Evolutionary conservation across 1,140 invertebrate species (phyloP).

Genomic region (Zaprionus davidi): DNA sequence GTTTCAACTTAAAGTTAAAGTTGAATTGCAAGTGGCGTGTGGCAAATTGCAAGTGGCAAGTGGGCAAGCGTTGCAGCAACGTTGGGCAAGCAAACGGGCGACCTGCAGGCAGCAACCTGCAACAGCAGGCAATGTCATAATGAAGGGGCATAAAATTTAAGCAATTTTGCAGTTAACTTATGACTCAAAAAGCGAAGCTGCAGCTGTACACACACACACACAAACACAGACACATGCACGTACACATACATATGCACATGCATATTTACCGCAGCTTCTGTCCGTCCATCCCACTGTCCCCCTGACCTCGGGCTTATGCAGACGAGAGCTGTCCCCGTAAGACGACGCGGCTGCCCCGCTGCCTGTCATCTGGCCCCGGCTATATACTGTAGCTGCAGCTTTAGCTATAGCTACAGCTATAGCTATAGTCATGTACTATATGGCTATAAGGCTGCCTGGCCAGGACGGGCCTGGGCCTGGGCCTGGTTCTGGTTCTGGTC

Average conservation of each 20-base stretch:
- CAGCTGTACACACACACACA: slow-evolving; percentile 5
- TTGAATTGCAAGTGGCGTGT: slow-evolving; percentile 8
- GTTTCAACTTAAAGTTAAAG: slow-evolving; percentile 16
- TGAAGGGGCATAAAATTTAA: slow-evolving; percentile 38
- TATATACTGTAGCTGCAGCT: not conserved
- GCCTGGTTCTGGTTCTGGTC: slow-evolving; percentile 3
- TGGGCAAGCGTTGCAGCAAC: not conserved
- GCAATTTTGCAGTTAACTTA: slow-evolving; percentile 58
- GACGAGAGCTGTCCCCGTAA: slow-evolving; percentile 18
- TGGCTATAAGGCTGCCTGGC: not conserved
- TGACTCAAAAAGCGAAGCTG: slow-evolving; percentile 26
- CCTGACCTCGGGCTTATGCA: slow-evolving; percentile 44
- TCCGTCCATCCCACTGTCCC: slow-evolving; percentile 18
- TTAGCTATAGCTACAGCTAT: not conserved
- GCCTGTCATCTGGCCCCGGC: not conserved
- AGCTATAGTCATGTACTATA: not conserved
- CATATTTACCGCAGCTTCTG: slow-evolving; percentile 47
- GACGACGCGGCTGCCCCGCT: not conserved
- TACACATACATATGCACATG: slow-evolving; percentile 29
- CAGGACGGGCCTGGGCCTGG: not conserved
- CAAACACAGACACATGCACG: slow-evolving; percentile 27
- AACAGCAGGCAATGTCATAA: slow-evolving; percentile 14
- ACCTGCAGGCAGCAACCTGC: slow-evolving; percentile 4
- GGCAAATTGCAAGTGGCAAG: slow-evolving; percentile 7
- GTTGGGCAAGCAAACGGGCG: not conserved